Evolutionary conservation across 1,140 invertebrate species (phyloP).

Genomic region (Penaeus indicus): DNA sequence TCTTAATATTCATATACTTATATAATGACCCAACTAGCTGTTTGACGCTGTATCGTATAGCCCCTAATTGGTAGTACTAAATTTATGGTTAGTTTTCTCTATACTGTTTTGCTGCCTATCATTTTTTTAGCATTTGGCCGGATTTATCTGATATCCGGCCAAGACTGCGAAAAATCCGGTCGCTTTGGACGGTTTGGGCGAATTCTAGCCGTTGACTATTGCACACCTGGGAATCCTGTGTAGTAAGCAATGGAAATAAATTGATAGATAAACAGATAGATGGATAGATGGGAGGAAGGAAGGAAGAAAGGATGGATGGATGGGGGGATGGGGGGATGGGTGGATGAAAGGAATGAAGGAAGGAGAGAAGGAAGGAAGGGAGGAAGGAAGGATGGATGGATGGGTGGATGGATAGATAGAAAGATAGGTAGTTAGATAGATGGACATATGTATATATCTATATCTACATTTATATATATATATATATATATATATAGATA

Average conservation of each 20-base stretch:
- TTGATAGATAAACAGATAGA: neutral
- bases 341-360: too few species aligned
- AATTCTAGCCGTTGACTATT: constrained; percentile 3
- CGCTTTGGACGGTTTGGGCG: constrained; percentile 6
- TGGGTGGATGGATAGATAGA: too few species aligned
- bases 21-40: neutral
- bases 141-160: constrained; percentile 27
- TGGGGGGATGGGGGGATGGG: too few species aligned
- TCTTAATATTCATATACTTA: neutral
- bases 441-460: too few species aligned
- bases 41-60: neutral
- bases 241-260: neutral
- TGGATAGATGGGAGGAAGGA: neutral
- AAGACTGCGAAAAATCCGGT: neutral
- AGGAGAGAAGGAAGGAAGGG: too few species aligned
- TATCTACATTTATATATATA: too few species aligned
- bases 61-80: too few species aligned
- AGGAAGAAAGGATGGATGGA: neutral
- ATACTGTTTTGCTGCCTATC: neutral
- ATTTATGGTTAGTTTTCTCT: neutral
- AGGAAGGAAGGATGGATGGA: too few species aligned
- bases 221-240: constrained; percentile 20
- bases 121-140: neutral
- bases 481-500: too few species aligned
- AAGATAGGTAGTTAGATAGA: too few species aligned